These are phyloP conservation scores for Danio kyathit DNA, from an alignment of 2,797 vertebrate species.

Conservation along the genomic window DNA sequence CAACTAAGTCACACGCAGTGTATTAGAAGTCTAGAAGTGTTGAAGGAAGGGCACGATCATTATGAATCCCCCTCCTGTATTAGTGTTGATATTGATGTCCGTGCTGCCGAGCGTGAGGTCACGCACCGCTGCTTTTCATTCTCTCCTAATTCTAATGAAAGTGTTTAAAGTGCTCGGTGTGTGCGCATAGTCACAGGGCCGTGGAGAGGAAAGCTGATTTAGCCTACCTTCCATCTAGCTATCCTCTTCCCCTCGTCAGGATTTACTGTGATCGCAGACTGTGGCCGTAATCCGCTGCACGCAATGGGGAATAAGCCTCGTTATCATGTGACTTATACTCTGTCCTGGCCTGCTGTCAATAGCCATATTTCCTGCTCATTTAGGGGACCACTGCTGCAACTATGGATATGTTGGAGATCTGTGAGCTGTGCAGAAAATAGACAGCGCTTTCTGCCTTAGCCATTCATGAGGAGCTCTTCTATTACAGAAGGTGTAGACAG, in stretches of 20 bases:
- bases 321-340: conserved; percentile 53
- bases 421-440: conserved; percentile 25
- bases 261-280: conserved; percentile 57
- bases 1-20: neutral
- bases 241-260: conserved; percentile 43
- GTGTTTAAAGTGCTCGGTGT: conserved; percentile 21
- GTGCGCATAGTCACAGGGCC: conserved; percentile 2
- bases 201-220: conserved; percentile 55
- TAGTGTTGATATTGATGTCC: conserved; percentile 52
- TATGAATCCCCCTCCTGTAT: conserved; percentile 22
- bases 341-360: conserved; percentile 48
- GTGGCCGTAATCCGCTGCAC: conserved; percentile 45
- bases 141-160: conserved; percentile 54
- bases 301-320: conserved; percentile 54
- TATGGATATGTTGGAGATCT: conserved; percentile 28
- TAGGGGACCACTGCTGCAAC: conserved; percentile 36
- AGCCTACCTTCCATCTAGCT: conserved; percentile 50
- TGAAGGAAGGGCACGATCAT: conserved; percentile 18
- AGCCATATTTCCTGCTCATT: conserved; percentile 53
- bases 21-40: conserved; percentile 39
- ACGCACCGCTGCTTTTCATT: conserved; percentile 33
- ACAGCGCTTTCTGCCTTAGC: neutral
- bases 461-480: neutral
- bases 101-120: conserved; percentile 31
- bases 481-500: neutral